These are phyloP conservation scores for Gavialis gangeticus DNA, from an alignment of 2,113 vertebrate species.

Conservation along the genomic window DNA sequence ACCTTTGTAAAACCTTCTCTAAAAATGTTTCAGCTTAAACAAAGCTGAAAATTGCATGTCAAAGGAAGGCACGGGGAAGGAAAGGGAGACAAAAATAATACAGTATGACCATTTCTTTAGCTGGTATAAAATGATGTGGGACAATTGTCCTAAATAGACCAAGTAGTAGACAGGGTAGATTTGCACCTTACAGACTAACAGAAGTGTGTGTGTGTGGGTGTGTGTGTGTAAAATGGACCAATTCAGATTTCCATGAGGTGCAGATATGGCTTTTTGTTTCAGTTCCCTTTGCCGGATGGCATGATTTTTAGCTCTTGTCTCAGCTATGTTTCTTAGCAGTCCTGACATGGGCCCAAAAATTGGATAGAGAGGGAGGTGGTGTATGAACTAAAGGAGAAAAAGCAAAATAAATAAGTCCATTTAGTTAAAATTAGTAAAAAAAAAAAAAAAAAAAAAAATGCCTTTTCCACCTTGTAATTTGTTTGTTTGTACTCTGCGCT, in stretches of 20 bases:
- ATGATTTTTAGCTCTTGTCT: neutral
- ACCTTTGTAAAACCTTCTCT: slow-evolving; percentile 22
- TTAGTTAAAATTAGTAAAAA: neutral
- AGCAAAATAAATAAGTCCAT: accelerated
- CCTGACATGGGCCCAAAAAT: neutral
- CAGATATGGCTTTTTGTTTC: neutral
- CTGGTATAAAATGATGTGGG: neutral
- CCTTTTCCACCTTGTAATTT: accelerated
- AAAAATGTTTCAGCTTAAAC: slow-evolving; percentile 30
- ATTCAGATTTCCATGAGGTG: neutral
- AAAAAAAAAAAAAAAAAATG: neutral
- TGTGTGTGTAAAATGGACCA: no score
- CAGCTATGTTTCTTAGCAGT: neutral
- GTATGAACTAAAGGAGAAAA: neutral
- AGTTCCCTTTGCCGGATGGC: neutral
- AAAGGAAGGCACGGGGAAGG: neutral
- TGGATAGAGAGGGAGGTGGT: neutral
- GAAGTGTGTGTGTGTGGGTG: no score
- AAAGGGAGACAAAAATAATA: no score
- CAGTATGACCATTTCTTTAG: neutral
- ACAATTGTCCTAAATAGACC: neutral
- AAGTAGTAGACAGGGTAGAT: no score
- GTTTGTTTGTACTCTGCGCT: neutral
- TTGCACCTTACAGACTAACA: no score
- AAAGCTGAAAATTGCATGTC: neutral